Evolutionary conservation across 2,113 vertebrate species (phyloP).

Genomic region (Pristiophorus japonicus): DNA sequence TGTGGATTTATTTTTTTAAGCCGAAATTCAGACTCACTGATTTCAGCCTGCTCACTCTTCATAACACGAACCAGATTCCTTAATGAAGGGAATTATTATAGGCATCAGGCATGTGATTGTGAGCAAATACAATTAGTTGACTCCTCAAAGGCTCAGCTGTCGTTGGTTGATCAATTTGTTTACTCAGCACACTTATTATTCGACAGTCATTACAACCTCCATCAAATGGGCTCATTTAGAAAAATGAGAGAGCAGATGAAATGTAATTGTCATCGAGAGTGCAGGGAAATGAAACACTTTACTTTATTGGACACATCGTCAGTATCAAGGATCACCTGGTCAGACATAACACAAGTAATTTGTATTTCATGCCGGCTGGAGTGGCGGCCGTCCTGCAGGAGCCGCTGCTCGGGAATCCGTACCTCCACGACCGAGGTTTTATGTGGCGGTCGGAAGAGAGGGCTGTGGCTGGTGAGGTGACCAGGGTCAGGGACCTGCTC

Average conservation of each 20-base stretch:
- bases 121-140: background rate
- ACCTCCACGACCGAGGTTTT: too few species aligned
- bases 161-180: background rate
- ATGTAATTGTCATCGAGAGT: background rate
- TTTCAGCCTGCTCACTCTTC: background rate
- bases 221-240: background rate
- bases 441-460: too few species aligned
- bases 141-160: background rate
- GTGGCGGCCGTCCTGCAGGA: too few species aligned
- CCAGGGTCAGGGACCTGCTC: too few species aligned
- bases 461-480: too few species aligned
- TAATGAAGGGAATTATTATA: background rate
- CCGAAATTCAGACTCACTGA: background rate
- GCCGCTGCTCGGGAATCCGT: too few species aligned
- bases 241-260: background rate
- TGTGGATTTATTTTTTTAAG: background rate
- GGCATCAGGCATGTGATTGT: background rate
- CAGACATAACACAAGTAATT: background rate
- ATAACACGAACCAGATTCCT: background rate
- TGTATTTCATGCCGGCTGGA: background rate
- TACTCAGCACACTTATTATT: background rate
- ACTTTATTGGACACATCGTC: background rate
- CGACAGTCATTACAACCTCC: background rate
- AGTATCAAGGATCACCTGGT: background rate
- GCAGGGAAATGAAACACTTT: background rate